A percentile compares a stretch with the other conserved stretches of the same genome.
These are phyloP conservation scores for Drosophila quinaria DNA, from an alignment of 2,888 invertebrate genomes.

Conservation along the genomic window DNA sequence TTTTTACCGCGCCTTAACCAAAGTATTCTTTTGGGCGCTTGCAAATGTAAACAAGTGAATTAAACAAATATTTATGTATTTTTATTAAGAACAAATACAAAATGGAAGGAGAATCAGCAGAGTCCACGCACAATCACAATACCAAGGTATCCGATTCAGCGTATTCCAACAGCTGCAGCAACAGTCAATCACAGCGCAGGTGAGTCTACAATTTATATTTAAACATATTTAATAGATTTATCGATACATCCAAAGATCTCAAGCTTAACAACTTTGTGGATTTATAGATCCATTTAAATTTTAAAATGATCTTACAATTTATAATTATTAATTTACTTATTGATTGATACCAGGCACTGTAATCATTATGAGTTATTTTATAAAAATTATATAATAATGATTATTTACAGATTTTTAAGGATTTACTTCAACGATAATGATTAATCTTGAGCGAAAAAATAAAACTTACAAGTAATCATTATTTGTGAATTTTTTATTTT, in stretches of 20 bases:
- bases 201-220: conserved; percentile 81
- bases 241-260: neutral
- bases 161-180: conserved; percentile 93
- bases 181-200: conserved; percentile 94
- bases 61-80: too few relatives aligned
- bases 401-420: too few relatives aligned
- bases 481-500: too few relatives aligned
- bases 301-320: too few relatives aligned
- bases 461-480: too few relatives aligned
- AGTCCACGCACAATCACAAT: conserved; percentile 84
- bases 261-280: neutral
- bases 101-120: conserved; percentile 84
- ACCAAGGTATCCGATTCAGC: conserved; percentile 90
- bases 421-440: too few relatives aligned
- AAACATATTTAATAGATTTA: neutral
- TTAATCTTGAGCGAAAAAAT: too few relatives aligned
- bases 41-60: conserved; percentile 3
- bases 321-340: too few relatives aligned
- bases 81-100: conserved; percentile 24
- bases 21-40: conserved; percentile 14
- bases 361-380: too few relatives aligned
- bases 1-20: too few relatives aligned
- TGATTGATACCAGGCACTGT: too few relatives aligned
- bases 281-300: neutral
- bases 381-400: too few relatives aligned